These are phyloP conservation scores for Ascaphus truei DNA, from an alignment of 2,113 vertebrate genomes.

Conservation along the genomic window DNA sequence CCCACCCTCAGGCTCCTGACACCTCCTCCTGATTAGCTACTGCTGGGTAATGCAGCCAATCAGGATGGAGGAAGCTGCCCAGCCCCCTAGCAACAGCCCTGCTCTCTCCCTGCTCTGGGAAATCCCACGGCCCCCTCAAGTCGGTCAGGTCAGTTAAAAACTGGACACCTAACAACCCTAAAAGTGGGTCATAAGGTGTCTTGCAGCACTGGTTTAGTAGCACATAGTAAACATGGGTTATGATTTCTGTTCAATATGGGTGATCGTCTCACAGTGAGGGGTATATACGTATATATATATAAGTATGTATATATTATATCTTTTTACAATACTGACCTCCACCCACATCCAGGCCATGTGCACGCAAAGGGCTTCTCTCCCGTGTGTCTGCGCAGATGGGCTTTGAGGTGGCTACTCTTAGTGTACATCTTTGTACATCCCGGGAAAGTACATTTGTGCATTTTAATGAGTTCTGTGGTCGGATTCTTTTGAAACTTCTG, in stretches of 20 bases:
- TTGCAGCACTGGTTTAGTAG: too few relatives aligned
- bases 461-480: constrained; percentile 89
- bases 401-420: constrained; percentile 95
- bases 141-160: too few relatives aligned
- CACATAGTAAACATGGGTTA: background rate
- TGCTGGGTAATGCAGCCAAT: too few relatives aligned
- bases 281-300: background rate
- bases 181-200: too few relatives aligned
- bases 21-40: too few relatives aligned
- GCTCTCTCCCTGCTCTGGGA: too few relatives aligned
- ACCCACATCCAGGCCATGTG: constrained; percentile 90
- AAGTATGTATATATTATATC: background rate
- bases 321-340: constrained; percentile 82
- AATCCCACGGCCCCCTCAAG: too few relatives aligned
- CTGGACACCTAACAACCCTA: too few relatives aligned
- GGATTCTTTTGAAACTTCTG: constrained; percentile 90
- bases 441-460: constrained; percentile 92
- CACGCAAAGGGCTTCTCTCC: constrained; percentile 94
- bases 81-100: too few relatives aligned
- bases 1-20: too few relatives aligned
- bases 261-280: background rate
- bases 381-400: constrained; percentile 88
- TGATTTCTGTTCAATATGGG: too few relatives aligned
- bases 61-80: too few relatives aligned
- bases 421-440: constrained; percentile 97